Conservation (phyloP, 2,797 vertebrate genomes). For the Semotilus atromaculatus region DNA sequence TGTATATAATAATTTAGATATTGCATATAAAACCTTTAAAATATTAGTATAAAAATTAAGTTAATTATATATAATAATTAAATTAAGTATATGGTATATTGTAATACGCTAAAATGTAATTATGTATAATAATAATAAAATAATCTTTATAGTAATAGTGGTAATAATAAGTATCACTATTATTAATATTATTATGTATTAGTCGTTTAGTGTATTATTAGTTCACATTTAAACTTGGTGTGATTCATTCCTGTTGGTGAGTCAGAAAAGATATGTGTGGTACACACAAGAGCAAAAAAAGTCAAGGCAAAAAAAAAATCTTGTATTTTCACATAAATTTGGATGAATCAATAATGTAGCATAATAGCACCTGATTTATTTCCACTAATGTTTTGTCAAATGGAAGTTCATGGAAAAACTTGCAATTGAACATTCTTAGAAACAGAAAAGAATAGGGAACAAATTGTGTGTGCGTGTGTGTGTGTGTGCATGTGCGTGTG, state of each 20-base stretch:
- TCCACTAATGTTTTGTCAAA: neutral
- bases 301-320: neutral
- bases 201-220: neutral
- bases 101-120: neutral
- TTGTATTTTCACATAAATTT: neutral
- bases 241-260: constrained; percentile 12
- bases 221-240: neutral
- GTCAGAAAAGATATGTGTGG: constrained; percentile 4
- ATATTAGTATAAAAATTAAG: too few species aligned
- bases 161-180: neutral
- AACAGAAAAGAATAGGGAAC: neutral
- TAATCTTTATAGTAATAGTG: neutral
- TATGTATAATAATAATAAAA: neutral
- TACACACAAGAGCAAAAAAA: neutral
- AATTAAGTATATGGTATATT: neutral
- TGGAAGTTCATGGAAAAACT: neutral
- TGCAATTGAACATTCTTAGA: constrained; percentile 2
- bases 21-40: neutral
- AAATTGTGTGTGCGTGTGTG: neutral
- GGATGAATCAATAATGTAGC: neutral
- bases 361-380: neutral
- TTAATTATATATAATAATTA: neutral
- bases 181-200: neutral
- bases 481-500: constrained; percentile 21
- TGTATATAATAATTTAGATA: neutral